Evolutionary conservation across 2,113 vertebrate genomes (phyloP).

Genomic region (Lasiurus cinereus): DNA sequence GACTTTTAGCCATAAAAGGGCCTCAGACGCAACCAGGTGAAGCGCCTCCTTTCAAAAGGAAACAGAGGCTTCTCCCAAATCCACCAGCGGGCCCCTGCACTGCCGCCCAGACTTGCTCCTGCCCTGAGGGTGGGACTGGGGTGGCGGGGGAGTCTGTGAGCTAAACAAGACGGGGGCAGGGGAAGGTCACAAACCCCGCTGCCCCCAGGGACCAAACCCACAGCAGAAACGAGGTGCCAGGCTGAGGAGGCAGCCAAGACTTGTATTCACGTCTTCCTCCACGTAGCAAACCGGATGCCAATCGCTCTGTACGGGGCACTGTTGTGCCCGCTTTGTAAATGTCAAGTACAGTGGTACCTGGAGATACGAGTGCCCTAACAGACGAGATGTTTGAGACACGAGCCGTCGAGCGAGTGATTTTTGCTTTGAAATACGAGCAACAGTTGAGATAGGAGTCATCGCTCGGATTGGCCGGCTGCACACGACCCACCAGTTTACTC

Average conservation of each 20-base stretch:
- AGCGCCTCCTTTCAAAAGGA: background rate
- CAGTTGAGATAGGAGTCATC: too few relatives aligned
- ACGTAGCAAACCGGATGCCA: background rate
- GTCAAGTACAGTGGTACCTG: background rate
- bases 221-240: background rate
- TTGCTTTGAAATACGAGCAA: too few relatives aligned
- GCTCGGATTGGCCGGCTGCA: too few relatives aligned
- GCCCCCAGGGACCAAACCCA: background rate
- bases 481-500: too few relatives aligned
- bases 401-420: too few relatives aligned
- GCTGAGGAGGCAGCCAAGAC: background rate
- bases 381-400: too few relatives aligned
- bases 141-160: background rate
- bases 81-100: background rate
- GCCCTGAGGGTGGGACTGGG: background rate
- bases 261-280: background rate
- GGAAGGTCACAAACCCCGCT: background rate
- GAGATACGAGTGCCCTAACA: too few relatives aligned
- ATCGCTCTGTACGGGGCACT: accelerated
- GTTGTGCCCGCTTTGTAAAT: background rate
- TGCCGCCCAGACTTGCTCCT: background rate
- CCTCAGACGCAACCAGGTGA: background rate
- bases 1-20: background rate
- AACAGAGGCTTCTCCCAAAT: too few relatives aligned
- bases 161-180: background rate